phyloP scores from a whole-genome alignment of 2,888 invertebrate species.

The Rotaria macrura region DNA sequence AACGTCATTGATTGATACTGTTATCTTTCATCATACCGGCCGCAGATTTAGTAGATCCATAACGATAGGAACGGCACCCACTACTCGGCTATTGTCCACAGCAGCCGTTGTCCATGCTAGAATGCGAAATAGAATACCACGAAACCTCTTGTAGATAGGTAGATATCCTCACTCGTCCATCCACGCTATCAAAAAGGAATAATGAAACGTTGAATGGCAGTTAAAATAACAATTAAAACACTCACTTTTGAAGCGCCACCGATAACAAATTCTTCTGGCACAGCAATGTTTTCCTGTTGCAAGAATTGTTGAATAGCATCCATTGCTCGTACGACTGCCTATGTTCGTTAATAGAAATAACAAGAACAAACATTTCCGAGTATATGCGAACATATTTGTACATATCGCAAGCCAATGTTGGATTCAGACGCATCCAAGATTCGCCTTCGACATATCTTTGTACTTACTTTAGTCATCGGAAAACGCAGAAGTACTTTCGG shows the following conservation, averaged over 20 bases:
- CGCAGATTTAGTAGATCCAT: constrained; percentile 41
- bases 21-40: constrained; percentile 35
- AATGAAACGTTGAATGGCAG: constrained; percentile 35
- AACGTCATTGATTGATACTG: constrained; percentile 26
- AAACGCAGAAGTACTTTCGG: constrained; percentile 40
- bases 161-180: constrained; percentile 22
- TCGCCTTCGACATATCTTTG: too few species aligned
- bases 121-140: constrained; percentile 25
- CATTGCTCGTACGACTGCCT: constrained; percentile 38
- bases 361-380: constrained; percentile 36
- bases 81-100: constrained; percentile 40
- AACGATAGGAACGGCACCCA: constrained; percentile 41
- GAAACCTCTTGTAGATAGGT: too few species aligned
- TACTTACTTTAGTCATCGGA: constrained; percentile 42
- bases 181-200: neutral
- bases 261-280: constrained; percentile 37
- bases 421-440: too few species aligned
- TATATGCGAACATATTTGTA: too few species aligned
- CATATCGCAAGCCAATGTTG: too few species aligned
- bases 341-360: constrained; percentile 39
- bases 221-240: neutral
- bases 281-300: neutral
- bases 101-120: constrained; percentile 41
- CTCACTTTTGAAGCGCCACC: constrained; percentile 38
- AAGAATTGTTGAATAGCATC: constrained; percentile 38